Percentiles rank a stretch among this genome's conserved stretches.
Evolutionary conservation across 2,888 invertebrate genomes (phyloP).

Genomic region (Pristionchus entomophagus): DNA sequence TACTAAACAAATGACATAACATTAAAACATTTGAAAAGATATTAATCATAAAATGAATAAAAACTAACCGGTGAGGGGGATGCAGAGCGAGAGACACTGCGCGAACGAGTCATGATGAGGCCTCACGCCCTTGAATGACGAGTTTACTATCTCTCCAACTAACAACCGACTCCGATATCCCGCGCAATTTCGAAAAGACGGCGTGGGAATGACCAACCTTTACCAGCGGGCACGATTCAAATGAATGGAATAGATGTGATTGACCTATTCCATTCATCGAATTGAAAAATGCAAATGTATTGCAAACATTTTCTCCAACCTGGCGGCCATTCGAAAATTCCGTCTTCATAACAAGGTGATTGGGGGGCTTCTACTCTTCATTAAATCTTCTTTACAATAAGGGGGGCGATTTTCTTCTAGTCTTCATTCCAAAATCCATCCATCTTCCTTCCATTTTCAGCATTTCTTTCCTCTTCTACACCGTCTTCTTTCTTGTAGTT

Average conservation of each 20-base stretch:
- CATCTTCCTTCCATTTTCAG: background rate
- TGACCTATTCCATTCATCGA: background rate
- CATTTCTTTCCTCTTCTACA: constrained; percentile 28
- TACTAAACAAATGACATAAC: too few species aligned
- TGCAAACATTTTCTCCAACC: constrained; percentile 22
- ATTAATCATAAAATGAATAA: background rate
- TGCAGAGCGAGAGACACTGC: constrained; percentile 47
- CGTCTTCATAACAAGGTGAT: constrained; percentile 17
- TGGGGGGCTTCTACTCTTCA: constrained; percentile 35
- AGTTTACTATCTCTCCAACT: background rate
- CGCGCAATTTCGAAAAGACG: constrained; percentile 36
- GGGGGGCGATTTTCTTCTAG: constrained; percentile 23
- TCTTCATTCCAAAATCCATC: constrained; percentile 3
- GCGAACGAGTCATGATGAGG: constrained; percentile 46
- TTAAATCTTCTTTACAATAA: too few species aligned
- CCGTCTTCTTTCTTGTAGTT: constrained; percentile 34
- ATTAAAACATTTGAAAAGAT: background rate
- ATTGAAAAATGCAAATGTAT: constrained; percentile 7
- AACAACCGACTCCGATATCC: constrained; percentile 46
- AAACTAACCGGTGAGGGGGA: constrained; percentile 50
- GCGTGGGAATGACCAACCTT: constrained; percentile 22
- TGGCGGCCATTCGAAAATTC: constrained; percentile 39
- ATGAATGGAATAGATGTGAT: background rate
- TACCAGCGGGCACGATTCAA: background rate
- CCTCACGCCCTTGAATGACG: background rate